Evolutionary conservation across 2,888 invertebrate species (phyloP).

Genomic region (Oeneis ivallda): DNA sequence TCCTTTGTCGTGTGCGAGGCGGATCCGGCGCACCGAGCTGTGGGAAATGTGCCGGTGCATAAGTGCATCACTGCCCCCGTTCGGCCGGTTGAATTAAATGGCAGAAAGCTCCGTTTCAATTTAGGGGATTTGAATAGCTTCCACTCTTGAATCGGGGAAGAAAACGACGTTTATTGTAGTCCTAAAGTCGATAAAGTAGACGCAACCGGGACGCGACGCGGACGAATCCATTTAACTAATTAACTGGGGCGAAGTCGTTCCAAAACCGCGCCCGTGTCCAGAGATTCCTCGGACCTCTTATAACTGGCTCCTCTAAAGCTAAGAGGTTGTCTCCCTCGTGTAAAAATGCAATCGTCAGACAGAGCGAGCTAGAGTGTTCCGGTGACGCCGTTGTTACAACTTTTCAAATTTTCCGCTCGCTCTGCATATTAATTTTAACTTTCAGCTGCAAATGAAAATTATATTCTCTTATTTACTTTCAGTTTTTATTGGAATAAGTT

Average conservation of each 20-base stretch:
- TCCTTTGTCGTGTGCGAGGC: constrained; percentile 75
- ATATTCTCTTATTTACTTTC: not conserved
- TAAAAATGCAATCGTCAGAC: constrained; percentile 76
- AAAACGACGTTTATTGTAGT: constrained; percentile 59
- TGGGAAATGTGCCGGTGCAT: constrained; percentile 74
- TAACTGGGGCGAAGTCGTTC: constrained; percentile 67
- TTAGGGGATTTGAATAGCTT: constrained; percentile 55
- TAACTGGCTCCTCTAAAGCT: constrained; percentile 77
- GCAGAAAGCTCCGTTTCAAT: constrained; percentile 61
- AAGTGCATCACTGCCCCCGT: constrained; percentile 74
- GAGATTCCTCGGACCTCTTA: constrained; percentile 72
- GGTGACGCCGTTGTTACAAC: constrained; percentile 75
- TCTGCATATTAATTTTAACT: constrained; percentile 69
- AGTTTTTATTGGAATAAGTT: not conserved
- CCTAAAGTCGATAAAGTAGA: constrained; percentile 52
- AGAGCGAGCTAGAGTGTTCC: constrained; percentile 52
- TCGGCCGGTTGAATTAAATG: constrained; percentile 62
- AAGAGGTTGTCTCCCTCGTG: constrained; percentile 75
- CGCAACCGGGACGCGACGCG: constrained; percentile 51
- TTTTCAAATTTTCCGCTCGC: constrained; percentile 78
- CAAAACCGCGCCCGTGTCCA: constrained; percentile 58
- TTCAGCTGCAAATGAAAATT: constrained; percentile 40
- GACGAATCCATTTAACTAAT: constrained; percentile 74
- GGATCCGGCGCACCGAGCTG: constrained; percentile 65
- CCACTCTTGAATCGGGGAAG: constrained; percentile 47